These are phyloP conservation scores for Batillaria attramentaria DNA, from an alignment of 1,140 invertebrate species.

Conservation along the genomic window DNA sequence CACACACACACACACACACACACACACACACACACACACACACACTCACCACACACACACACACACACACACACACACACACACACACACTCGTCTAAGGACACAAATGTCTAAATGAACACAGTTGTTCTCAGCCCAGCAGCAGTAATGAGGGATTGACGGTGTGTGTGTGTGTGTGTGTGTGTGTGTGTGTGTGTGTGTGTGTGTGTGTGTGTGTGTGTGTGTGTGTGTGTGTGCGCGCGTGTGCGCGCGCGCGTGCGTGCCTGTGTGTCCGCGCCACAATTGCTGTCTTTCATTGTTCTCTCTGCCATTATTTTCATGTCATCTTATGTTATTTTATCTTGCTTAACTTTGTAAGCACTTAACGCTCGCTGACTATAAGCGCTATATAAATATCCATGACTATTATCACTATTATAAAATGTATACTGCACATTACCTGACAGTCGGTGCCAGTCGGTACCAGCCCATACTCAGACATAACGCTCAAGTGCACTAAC, in stretches of 20 bases:
- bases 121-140: neutral
- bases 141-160: too few relatives aligned
- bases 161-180: slow-evolving; percentile 4
- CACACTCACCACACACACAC: slow-evolving; percentile 16
- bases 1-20: slow-evolving; percentile 1
- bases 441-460: too few relatives aligned
- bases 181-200: slow-evolving; percentile 19
- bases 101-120: neutral
- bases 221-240: neutral
- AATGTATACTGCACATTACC: too few relatives aligned
- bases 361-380: too few relatives aligned
- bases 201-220: slow-evolving; percentile 19
- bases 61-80: slow-evolving; percentile 10
- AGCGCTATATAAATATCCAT: too few relatives aligned
- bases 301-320: too few relatives aligned
- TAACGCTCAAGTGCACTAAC: too few relatives aligned
- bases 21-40: slow-evolving; percentile 11
- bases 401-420: too few relatives aligned
- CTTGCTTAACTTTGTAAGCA: too few relatives aligned
- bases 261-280: neutral
- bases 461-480: too few relatives aligned
- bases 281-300: too few relatives aligned
- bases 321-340: too few relatives aligned
- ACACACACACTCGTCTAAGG: neutral
- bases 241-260: neutral